These are phyloP conservation scores for Xanthorhoe spadicearia DNA, from an alignment of 2,888 invertebrate species.

Conservation along the genomic window DNA sequence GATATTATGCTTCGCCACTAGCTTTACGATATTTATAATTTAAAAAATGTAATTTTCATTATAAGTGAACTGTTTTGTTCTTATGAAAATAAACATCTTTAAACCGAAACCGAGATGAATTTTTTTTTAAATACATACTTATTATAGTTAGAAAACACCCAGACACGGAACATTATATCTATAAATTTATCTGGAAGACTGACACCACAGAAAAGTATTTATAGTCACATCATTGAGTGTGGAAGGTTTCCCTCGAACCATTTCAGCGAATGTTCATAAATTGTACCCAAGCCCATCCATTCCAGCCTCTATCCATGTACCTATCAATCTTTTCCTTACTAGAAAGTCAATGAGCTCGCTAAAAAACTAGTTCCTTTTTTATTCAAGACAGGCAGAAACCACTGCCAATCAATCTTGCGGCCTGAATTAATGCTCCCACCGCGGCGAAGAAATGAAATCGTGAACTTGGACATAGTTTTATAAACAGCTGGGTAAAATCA, in stretches of 20 bases:
- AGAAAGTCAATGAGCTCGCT: conserved; percentile 50
- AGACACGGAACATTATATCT: neutral
- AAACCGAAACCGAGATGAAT: too few species aligned
- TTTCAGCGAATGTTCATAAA: neutral
- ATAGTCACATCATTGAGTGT: conserved; percentile 1
- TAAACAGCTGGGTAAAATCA: conserved; percentile 16
- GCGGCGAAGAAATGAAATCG: conserved; percentile 39
- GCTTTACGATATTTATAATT: too few species aligned
- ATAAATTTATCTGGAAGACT: neutral
- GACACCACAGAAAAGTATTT: neutral
- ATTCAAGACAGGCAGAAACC: conserved; percentile 43
- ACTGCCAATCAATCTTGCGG: conserved; percentile 47
- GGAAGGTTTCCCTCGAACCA: conserved; percentile 2
- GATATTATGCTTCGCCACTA: too few species aligned
- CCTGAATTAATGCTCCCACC: conserved; percentile 43
- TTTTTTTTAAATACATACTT: too few species aligned
- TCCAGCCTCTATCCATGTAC: conserved; percentile 13
- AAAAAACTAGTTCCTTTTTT: conserved; percentile 46
- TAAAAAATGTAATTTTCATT: too few species aligned
- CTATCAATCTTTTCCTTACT: conserved; percentile 45
- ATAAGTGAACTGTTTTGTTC: too few species aligned
- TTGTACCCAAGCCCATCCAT: conserved; percentile 22
- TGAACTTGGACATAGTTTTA: conserved; percentile 33
- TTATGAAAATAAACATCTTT: too few species aligned
- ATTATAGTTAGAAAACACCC: too few species aligned